These are phyloP conservation scores for Scopus umbretta DNA, from an alignment of 2,113 vertebrate species.

Conservation along the genomic window DNA sequence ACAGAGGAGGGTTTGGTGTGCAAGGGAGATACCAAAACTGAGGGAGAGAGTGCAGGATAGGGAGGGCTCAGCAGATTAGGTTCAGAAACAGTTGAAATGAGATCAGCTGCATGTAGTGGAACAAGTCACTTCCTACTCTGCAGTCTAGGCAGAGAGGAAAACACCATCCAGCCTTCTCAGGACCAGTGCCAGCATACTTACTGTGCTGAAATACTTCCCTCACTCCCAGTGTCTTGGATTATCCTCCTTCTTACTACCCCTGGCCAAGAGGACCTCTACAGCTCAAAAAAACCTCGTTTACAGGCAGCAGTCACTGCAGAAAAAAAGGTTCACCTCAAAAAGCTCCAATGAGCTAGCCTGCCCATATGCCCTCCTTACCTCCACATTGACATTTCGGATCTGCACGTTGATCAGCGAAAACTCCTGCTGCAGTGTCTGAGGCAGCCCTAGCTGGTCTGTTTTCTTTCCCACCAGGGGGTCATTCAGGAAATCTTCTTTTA, in stretches of 20 bases:
- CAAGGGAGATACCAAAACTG: background rate
- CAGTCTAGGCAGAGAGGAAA: background rate
- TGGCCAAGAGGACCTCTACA: background rate
- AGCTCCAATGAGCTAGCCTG: background rate
- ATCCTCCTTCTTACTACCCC: background rate
- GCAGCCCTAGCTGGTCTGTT: constrained; percentile 79
- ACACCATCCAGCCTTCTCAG: background rate
- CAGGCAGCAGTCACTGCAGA: background rate
- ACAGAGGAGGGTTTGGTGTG: background rate
- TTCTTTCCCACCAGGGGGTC: constrained; percentile 68
- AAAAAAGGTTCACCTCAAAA: background rate
- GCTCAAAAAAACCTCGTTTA: constrained; percentile 1
- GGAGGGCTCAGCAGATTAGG: background rate
- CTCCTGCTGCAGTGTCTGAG: constrained; percentile 96
- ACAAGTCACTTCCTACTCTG: background rate
- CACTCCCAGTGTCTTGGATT: background rate
- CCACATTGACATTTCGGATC: constrained; percentile 95
- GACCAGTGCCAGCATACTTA: background rate
- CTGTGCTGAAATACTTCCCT: background rate
- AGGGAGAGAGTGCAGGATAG: background rate
- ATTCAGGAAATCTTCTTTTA: constrained; percentile 73
- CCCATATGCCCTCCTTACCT: constrained; percentile 73
- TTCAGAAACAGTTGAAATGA: background rate
- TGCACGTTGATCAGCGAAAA: constrained; percentile 98
- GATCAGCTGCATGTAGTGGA: background rate